phyloP scores from a whole-genome alignment of 1,140 invertebrate genomes.

The Linepithema humile region DNA sequence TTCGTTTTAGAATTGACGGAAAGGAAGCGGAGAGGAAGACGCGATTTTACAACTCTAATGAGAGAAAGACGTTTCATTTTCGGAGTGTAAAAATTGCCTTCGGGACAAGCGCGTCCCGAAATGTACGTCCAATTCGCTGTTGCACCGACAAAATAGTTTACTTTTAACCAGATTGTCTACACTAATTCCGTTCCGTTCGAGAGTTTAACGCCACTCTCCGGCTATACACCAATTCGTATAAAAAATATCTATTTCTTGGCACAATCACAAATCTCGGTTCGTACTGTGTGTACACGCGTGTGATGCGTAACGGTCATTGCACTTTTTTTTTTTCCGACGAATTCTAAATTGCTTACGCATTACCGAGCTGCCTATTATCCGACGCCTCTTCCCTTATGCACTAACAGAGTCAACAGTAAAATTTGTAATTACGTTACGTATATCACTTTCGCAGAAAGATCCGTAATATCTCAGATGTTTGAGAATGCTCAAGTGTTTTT shows the following conservation, averaged over 20 bases:
- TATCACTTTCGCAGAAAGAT: background rate
- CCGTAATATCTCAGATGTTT: too few species aligned
- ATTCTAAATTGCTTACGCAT: slow-evolving; percentile 22
- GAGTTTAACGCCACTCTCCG: slow-evolving; percentile 10
- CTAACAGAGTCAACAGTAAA: background rate
- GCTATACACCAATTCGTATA: slow-evolving; percentile 66
- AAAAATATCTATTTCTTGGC: slow-evolving; percentile 71
- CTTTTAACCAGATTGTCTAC: slow-evolving; percentile 39
- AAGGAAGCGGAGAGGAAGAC: slow-evolving; percentile 19
- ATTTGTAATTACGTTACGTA: background rate
- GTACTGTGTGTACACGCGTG: slow-evolving; percentile 27
- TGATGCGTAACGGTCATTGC: slow-evolving; percentile 12
- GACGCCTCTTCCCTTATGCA: background rate
- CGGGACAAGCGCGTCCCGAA: background rate
- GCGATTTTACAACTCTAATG: slow-evolving; percentile 9
- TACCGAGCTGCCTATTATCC: slow-evolving; percentile 1
- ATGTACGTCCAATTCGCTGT: slow-evolving; percentile 21
- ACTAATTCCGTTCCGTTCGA: slow-evolving; percentile 35
- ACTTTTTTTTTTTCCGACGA: slow-evolving; percentile 25
- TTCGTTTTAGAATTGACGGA: background rate
- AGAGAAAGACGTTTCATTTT: slow-evolving; percentile 51
- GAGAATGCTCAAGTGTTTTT: too few species aligned
- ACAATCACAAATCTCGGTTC: slow-evolving; percentile 64
- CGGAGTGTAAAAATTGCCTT: background rate
- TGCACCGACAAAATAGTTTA: slow-evolving; percentile 9